Conservation (phyloP, 2,113 vertebrate species). For the Taurulus bubalis region DNA sequence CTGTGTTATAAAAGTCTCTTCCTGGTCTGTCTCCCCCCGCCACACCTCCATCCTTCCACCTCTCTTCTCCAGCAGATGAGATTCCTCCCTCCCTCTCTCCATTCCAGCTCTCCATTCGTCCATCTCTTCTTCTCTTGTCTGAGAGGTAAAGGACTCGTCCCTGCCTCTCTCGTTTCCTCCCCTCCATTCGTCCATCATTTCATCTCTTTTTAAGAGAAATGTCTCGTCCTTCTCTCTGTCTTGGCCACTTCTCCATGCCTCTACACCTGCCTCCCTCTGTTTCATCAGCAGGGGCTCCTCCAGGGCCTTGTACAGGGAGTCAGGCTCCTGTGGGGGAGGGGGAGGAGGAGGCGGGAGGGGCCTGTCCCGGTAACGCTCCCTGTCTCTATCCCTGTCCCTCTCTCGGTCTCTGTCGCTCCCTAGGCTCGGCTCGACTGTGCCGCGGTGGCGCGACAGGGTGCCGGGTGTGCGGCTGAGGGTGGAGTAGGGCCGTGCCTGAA, state of each 20-base stretch:
- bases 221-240: slow-evolving; percentile 73
- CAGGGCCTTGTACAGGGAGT: slow-evolving; percentile 92
- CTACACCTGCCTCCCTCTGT: slow-evolving; percentile 67
- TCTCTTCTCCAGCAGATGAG: slow-evolving; percentile 87
- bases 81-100: slow-evolving; percentile 79
- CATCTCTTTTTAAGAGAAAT: slow-evolving; percentile 76
- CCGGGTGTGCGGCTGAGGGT: slow-evolving; percentile 77
- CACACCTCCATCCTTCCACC: slow-evolving; percentile 75
- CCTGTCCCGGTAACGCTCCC: slow-evolving; percentile 77
- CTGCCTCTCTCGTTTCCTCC: slow-evolving; percentile 57
- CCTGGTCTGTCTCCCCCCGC: slow-evolving; percentile 69
- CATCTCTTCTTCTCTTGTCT: slow-evolving; percentile 64
- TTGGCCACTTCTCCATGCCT: slow-evolving; percentile 66
- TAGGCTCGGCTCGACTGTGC: slow-evolving; percentile 42
- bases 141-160: slow-evolving; percentile 70
- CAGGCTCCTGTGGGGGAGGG: slow-evolving; percentile 84
- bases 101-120: slow-evolving; percentile 72
- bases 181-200: slow-evolving; percentile 74
- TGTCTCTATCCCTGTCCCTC: slow-evolving; percentile 74
- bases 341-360: slow-evolving; percentile 83
- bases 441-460: slow-evolving; percentile 76
- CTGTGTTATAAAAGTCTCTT: slow-evolving; percentile 80
- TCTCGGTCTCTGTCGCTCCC: slow-evolving; percentile 73
- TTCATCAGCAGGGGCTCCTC: slow-evolving; percentile 83
- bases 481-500: slow-evolving; percentile 77